Conservation (phyloP, 2,113 vertebrate species). For the Leptocoma aspasia region DNA sequence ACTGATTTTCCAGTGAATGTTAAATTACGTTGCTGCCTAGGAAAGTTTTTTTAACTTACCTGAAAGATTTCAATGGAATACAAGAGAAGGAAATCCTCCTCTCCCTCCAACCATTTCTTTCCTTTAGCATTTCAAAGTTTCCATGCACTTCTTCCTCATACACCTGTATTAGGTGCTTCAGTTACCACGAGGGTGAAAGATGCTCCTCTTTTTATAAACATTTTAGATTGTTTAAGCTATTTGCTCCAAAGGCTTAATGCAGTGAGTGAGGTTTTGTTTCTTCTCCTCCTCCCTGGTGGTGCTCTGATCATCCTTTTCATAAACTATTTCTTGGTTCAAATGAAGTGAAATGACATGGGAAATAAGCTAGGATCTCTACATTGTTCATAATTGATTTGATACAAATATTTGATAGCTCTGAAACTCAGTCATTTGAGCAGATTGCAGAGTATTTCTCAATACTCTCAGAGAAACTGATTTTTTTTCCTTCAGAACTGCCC, state of each 20-base stretch:
- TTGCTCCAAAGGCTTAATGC: not conserved
- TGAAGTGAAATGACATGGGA: conserved; percentile 28
- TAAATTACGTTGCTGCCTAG: not conserved
- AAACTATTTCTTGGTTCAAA: conserved; percentile 12
- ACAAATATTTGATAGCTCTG: not conserved
- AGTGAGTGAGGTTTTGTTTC: not conserved
- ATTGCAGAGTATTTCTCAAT: not conserved
- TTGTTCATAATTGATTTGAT: conserved; percentile 18
- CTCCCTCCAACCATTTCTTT: not conserved
- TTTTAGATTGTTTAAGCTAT: not conserved
- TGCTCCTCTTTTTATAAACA: not conserved
- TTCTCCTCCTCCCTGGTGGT: not conserved
- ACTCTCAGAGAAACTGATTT: not conserved
- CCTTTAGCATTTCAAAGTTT: not conserved
- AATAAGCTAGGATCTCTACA: conserved; percentile 7
- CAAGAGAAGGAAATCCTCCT: not conserved
- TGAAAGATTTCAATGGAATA: not conserved
- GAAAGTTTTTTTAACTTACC: not conserved
- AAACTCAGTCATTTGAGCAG: not conserved
- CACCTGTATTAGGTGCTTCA: not conserved
- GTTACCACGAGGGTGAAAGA: not conserved
- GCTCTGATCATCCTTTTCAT: not conserved
- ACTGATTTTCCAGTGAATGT: not conserved
- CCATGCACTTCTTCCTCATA: not conserved
- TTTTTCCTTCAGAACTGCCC: not conserved